These are phyloP conservation scores for Tipula unca DNA, from an alignment of 2,888 invertebrate genomes.

Conservation along the genomic window DNA sequence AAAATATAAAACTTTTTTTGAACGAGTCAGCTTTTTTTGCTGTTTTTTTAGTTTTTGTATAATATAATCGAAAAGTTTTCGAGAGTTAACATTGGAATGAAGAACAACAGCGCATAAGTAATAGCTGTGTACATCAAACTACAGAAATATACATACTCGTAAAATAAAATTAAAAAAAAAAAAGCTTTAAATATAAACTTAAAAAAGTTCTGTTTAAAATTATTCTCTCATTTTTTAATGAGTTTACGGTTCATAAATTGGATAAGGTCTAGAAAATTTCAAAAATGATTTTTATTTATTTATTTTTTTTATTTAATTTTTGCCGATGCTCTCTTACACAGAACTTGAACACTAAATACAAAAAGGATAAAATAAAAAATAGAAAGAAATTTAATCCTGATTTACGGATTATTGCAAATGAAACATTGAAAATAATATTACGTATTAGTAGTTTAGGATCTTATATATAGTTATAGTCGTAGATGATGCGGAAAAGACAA, in stretches of 20 bases:
- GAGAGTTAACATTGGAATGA: background rate
- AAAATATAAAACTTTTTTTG: background rate
- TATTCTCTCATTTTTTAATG: background rate
- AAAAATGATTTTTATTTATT: background rate
- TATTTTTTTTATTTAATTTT: background rate
- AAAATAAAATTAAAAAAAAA: background rate
- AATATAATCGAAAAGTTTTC: background rate
- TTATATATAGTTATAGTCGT: background rate
- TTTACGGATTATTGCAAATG: background rate
- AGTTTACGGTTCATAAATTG: background rate
- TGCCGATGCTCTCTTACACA: background rate
- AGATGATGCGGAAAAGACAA: background rate
- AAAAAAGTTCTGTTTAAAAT: slow-evolving; percentile 14
- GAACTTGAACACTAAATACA: background rate
- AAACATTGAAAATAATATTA: too few relatives aligned
- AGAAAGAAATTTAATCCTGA: background rate
- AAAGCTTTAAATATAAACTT: background rate
- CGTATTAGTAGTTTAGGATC: background rate
- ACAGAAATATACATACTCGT: background rate
- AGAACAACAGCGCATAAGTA: background rate
- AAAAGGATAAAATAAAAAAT: background rate
- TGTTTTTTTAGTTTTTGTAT: background rate
- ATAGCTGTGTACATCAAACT: background rate
- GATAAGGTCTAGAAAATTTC: background rate
- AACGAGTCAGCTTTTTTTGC: background rate